phyloP scores from a whole-genome alignment of 1,140 invertebrate species.

The Hylyphantes graminicola region DNA sequence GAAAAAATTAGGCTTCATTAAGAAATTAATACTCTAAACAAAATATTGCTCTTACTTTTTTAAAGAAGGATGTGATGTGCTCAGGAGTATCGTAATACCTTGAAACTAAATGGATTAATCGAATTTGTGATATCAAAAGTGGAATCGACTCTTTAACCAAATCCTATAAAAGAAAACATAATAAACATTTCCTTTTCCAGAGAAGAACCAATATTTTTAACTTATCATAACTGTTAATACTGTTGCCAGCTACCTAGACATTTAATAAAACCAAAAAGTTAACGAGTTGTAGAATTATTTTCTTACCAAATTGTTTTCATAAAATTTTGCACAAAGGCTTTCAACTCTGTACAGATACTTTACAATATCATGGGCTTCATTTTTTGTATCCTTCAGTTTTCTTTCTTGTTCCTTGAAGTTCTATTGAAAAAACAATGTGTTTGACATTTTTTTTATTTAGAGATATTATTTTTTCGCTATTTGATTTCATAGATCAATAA shows the following conservation, averaged over 20 bases:
- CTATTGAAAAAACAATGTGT: slow-evolving; percentile 67
- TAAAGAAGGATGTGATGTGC: slow-evolving; percentile 92
- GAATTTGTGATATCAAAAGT: slow-evolving; percentile 32
- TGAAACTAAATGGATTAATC: slow-evolving; percentile 81
- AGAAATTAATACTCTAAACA: no score
- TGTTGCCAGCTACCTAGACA: background rate
- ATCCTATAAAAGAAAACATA: slow-evolving; percentile 69
- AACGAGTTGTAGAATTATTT: slow-evolving; percentile 67
- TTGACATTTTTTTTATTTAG: background rate
- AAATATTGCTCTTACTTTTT: slow-evolving; percentile 77
- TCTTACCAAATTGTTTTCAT: slow-evolving; percentile 89
- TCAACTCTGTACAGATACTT: slow-evolving; percentile 96
- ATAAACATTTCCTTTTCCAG: background rate
- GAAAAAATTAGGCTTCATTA: no score
- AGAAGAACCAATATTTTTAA: no score
- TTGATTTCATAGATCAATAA: no score
- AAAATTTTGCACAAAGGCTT: slow-evolving; percentile 92
- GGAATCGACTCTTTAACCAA: slow-evolving; percentile 69
- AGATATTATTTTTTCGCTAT: no score
- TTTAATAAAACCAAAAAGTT: background rate
- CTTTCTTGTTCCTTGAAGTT: slow-evolving; percentile 87
- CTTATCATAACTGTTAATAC: background rate
- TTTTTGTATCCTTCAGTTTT: slow-evolving; percentile 90
- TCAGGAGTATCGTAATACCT: slow-evolving; percentile 91
- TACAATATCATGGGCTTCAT: slow-evolving; percentile 95